Conservation (phyloP, 1,140 invertebrate genomes). For the Drosophila ercepeae region DNA sequence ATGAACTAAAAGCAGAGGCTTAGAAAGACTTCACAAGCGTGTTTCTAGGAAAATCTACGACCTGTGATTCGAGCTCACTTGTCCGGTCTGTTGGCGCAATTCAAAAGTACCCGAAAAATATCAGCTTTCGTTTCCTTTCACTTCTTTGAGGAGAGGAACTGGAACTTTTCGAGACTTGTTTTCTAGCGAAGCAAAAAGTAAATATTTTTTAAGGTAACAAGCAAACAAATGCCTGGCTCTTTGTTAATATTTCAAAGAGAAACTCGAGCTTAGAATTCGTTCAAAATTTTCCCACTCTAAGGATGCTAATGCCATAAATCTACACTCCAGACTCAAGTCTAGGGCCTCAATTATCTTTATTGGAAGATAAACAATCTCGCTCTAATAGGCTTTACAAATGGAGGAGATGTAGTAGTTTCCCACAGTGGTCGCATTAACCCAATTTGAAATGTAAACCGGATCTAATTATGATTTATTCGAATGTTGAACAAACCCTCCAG, state of each 20-base stretch:
- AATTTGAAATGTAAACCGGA: conserved; percentile 24
- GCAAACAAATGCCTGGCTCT: neutral
- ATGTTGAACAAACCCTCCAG: conserved; percentile 11
- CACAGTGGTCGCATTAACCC: conserved; percentile 23
- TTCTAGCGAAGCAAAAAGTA: neutral
- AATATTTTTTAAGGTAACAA: neutral
- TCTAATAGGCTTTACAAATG: conserved; percentile 17
- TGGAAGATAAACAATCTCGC: neutral
- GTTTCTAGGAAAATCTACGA: conserved; percentile 6
- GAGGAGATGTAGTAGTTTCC: conserved; percentile 16
- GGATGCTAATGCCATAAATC: conserved; percentile 11
- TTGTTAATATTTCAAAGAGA: neutral
- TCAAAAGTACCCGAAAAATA: neutral
- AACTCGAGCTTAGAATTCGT: neutral
- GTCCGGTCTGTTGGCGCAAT: neutral
- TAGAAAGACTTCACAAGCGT: neutral
- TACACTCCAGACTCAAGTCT: conserved; percentile 5
- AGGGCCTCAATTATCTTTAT: conserved; percentile 15
- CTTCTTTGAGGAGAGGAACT: neutral
- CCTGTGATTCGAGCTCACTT: neutral
- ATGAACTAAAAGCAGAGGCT: conserved; percentile 7
- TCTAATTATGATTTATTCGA: conserved; percentile 43
- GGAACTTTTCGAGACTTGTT: conserved; percentile 2
- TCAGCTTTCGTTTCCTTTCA: conserved; percentile 1
- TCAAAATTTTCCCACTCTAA: neutral